Evolutionary conservation across 2,888 invertebrate species (phyloP).

Genomic region (Epinotia demarniana): DNA sequence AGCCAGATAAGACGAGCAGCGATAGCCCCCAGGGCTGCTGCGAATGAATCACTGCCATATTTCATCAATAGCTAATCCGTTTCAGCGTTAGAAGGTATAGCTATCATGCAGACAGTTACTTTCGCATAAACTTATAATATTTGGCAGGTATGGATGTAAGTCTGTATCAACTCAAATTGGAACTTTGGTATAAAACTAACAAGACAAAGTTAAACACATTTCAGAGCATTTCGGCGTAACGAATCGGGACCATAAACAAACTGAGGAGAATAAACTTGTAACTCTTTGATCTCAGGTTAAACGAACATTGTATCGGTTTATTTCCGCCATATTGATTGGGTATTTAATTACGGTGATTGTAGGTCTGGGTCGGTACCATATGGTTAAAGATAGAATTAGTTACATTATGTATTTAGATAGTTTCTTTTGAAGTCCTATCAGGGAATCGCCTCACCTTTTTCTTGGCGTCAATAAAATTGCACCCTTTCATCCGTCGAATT

Average conservation of each 20-base stretch:
- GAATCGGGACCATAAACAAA: conserved; percentile 39
- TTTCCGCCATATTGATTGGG: conserved; percentile 35
- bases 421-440: conserved; percentile 18
- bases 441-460: neutral
- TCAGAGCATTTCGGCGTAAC: conserved; percentile 34
- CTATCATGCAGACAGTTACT: no score
- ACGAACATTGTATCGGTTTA: conserved; percentile 32
- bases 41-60: no score
- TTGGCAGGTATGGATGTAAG: no score
- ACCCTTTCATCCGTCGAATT: no score
- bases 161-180: neutral
- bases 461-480: neutral
- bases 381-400: conserved; percentile 2
- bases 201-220: conserved; percentile 35
- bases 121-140: no score
- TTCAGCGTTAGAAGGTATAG: no score
- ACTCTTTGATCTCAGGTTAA: conserved; percentile 37
- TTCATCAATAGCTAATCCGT: no score
- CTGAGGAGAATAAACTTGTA: conserved; percentile 21
- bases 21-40: no score
- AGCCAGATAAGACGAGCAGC: no score
- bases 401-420: neutral
- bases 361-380: conserved; percentile 22
- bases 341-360: conserved; percentile 34
- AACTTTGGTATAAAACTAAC: conserved; percentile 13